Percentiles rank a stretch among this genome's conserved stretches.
phyloP scores from a whole-genome alignment of 2,113 vertebrate genomes.

The Pollimyrus isidori region DNA sequence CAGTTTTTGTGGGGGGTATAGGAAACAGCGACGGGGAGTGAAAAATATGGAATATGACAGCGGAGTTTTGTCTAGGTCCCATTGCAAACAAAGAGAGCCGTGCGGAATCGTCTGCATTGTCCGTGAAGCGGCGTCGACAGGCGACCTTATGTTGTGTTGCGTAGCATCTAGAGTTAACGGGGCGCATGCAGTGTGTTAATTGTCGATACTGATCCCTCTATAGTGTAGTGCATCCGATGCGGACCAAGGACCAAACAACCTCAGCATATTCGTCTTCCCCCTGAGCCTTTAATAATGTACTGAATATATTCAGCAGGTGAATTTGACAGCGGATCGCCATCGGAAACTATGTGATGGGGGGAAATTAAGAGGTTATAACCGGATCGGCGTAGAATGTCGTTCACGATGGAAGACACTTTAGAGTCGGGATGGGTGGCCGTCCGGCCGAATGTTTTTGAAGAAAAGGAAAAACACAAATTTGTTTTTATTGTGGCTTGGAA shows the following conservation, averaged over 20 bases:
- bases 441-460: slow-evolving; percentile 82
- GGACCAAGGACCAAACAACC: neutral
- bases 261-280: neutral
- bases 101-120: slow-evolving; percentile 52
- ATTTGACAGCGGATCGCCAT: neutral
- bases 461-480: slow-evolving; percentile 86
- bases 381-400: slow-evolving; percentile 64
- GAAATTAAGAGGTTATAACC: slow-evolving; percentile 7
- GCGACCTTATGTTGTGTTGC: slow-evolving; percentile 15
- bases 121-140: slow-evolving; percentile 41
- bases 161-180: slow-evolving; percentile 3
- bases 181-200: neutral
- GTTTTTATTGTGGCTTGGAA: slow-evolving; percentile 97
- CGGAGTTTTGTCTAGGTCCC: slow-evolving; percentile 21
- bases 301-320: neutral
- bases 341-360: neutral
- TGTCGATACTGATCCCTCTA: neutral
- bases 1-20: neutral
- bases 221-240: neutral
- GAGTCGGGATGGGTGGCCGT: slow-evolving; percentile 94
- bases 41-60: neutral
- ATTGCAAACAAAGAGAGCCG: slow-evolving; percentile 77
- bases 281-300: neutral
- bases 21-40: neutral
- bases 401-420: slow-evolving; percentile 80